Percentiles rank a stretch among this genome's conserved stretches.
Evolutionary conservation across 35 echinoderm and acorn worm species (phyloP).

Genomic region (Ptychodera flava): DNA sequence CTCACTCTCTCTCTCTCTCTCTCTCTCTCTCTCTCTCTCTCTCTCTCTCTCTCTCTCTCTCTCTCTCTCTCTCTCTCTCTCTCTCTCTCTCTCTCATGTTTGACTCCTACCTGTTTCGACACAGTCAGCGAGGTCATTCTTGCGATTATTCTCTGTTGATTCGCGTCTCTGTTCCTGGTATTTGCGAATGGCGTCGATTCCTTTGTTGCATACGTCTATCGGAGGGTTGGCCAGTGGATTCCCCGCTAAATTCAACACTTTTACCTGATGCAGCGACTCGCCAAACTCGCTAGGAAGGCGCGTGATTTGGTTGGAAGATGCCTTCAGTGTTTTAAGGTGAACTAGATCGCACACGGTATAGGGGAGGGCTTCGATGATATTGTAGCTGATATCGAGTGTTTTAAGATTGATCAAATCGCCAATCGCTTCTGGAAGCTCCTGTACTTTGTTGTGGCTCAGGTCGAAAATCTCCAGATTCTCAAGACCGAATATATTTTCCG

Average conservation of each 20-base stretch:
- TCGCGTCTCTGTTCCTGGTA: too few species aligned
- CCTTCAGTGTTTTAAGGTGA: not conserved
- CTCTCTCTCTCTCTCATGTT: too few species aligned
- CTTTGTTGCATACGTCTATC: not conserved
- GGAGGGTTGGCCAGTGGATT: not conserved
- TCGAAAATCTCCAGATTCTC: not conserved
- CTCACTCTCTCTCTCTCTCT: too few species aligned
- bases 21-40: too few species aligned
- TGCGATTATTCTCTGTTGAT: too few species aligned
- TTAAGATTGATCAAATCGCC: not conserved
- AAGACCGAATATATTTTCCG: not conserved
- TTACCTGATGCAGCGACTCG: not conserved
- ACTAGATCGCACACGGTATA: not conserved
- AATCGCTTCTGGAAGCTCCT: not conserved
- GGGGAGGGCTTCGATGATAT: not conserved
- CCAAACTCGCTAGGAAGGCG: not conserved
- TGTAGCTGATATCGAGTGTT: not conserved
- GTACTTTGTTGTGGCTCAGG: not conserved
- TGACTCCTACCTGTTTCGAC: too few species aligned
- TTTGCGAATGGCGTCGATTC: not conserved
- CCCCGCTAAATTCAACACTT: not conserved
- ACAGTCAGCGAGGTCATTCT: too few species aligned
- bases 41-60: too few species aligned
- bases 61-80: too few species aligned
- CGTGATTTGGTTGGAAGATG: not conserved